Conservation (phyloP, 2,113 vertebrate genomes). For the Eulemur macaco region DNA sequence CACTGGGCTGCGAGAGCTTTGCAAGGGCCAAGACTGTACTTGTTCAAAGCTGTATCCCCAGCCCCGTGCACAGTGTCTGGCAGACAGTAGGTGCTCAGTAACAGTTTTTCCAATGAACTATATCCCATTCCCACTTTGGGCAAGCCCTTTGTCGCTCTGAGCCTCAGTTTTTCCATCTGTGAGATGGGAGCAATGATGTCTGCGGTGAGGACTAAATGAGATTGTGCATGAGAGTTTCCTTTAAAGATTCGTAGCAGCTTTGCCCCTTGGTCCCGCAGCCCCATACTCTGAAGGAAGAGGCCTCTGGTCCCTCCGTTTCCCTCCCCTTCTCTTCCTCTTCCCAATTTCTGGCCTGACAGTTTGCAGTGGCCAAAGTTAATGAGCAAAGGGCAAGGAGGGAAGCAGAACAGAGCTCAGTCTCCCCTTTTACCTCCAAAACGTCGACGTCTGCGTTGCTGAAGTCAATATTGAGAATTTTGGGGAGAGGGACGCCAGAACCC, state of each 20-base stretch:
- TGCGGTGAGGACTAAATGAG: not conserved
- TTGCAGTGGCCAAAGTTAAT: not conserved
- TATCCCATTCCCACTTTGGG: not conserved
- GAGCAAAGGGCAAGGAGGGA: not conserved
- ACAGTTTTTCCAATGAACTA: not conserved
- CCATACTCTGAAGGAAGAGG: not conserved
- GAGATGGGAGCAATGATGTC: not conserved
- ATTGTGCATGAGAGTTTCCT: not conserved
- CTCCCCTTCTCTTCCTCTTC: not conserved
- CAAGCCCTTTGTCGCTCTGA: not conserved
- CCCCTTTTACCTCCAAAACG: conserved; percentile 77
- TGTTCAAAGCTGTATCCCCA: not conserved
- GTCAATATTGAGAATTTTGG: conserved; percentile 79
- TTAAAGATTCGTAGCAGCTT: not conserved
- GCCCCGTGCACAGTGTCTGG: not conserved
- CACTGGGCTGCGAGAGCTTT: not conserved
- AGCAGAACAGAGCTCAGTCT: not conserved
- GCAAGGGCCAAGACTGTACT: no score
- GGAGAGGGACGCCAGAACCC: conserved; percentile 74
- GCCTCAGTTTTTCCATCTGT: not conserved
- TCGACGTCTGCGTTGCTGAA: conserved; percentile 74
- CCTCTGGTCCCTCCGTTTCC: not conserved
- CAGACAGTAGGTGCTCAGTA: not conserved
- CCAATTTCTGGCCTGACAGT: not conserved
- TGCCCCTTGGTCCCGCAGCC: not conserved